Evolutionary conservation across 2,797 vertebrate species (phyloP).

Genomic region (Notolabrus celidotus): DNA sequence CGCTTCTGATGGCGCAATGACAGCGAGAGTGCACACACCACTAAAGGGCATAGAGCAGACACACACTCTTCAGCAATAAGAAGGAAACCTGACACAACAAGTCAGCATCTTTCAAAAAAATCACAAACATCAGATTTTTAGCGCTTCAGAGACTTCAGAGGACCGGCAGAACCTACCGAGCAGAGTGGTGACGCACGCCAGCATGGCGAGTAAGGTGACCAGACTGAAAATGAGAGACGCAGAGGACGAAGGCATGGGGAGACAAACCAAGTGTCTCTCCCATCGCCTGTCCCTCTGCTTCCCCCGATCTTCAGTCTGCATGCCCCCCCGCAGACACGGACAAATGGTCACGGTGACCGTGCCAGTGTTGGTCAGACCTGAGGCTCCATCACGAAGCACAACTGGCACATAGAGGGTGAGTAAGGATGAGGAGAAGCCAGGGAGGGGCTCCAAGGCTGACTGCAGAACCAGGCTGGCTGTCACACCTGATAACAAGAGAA

Average conservation of each 20-base stretch:
- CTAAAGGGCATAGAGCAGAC: constrained; percentile 68
- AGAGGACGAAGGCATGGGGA: constrained; percentile 75
- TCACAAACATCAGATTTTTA: constrained; percentile 24
- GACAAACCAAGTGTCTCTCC: constrained; percentile 81
- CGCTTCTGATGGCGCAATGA: constrained; percentile 85
- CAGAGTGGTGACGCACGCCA: constrained; percentile 90
- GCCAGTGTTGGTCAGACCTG: constrained; percentile 89
- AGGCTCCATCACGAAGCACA: constrained; percentile 88
- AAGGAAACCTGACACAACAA: constrained; percentile 49
- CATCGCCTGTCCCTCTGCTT: constrained; percentile 73
- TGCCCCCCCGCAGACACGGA: constrained; percentile 89
- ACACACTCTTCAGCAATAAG: constrained; percentile 26
- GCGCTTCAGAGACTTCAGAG: constrained; percentile 5
- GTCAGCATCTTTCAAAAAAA: constrained; percentile 40
- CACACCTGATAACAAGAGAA: constrained; percentile 80
- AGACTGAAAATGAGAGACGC: constrained; percentile 89
- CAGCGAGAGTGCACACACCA: constrained; percentile 84
- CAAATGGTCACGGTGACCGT: constrained; percentile 92
- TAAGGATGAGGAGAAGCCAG: constrained; percentile 79
- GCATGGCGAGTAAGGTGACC: constrained; percentile 88
- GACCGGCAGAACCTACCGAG: constrained; percentile 82
- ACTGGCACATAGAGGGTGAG: constrained; percentile 88
- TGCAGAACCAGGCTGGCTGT: constrained; percentile 90
- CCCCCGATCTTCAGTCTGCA: constrained; percentile 83
- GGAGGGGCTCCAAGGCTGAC: constrained; percentile 81